Evolutionary conservation across 1,140 invertebrate species (phyloP).

Genomic region (Orius insidiosus): DNA sequence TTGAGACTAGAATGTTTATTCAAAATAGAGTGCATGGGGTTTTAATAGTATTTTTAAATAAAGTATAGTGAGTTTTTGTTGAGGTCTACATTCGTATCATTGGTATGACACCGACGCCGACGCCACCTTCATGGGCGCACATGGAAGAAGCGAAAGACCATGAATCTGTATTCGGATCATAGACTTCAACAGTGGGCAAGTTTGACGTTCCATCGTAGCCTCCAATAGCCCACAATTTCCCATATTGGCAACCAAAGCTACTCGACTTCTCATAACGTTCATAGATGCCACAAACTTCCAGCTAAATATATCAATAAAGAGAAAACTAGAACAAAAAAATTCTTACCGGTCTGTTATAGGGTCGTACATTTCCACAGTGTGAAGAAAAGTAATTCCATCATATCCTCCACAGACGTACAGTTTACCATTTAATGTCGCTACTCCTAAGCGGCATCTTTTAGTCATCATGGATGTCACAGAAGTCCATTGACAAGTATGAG

Average conservation of each 20-base stretch:
- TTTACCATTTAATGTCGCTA: slow-evolving; percentile 66
- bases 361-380: slow-evolving; percentile 66
- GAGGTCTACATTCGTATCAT: slow-evolving; percentile 18
- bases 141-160: slow-evolving; percentile 61
- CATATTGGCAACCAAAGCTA: slow-evolving; percentile 71
- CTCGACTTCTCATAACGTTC: slow-evolving; percentile 68
- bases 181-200: slow-evolving; percentile 59
- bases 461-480: slow-evolving; percentile 64
- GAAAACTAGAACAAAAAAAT: slow-evolving; percentile 13
- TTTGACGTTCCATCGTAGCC: slow-evolving; percentile 66
- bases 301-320: slow-evolving; percentile 29
- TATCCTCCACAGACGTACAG: slow-evolving; percentile 72
- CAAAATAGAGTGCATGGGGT: too few relatives aligned
- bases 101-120: slow-evolving; percentile 70
- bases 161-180: slow-evolving; percentile 50
- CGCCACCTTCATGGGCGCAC: slow-evolving; percentile 76
- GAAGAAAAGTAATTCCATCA: slow-evolving; percentile 60
- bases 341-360: slow-evolving; percentile 54
- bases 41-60: too few relatives aligned
- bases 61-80: too few relatives aligned
- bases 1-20: too few relatives aligned
- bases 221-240: slow-evolving; percentile 72
- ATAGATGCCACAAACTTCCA: slow-evolving; percentile 68
- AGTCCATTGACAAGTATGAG: slow-evolving; percentile 52
- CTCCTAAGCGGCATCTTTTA: slow-evolving; percentile 64